Base-by-base conservation (phyloP, 1,140 invertebrate genomes). In the Anagrus nilaparvatae region DNA sequence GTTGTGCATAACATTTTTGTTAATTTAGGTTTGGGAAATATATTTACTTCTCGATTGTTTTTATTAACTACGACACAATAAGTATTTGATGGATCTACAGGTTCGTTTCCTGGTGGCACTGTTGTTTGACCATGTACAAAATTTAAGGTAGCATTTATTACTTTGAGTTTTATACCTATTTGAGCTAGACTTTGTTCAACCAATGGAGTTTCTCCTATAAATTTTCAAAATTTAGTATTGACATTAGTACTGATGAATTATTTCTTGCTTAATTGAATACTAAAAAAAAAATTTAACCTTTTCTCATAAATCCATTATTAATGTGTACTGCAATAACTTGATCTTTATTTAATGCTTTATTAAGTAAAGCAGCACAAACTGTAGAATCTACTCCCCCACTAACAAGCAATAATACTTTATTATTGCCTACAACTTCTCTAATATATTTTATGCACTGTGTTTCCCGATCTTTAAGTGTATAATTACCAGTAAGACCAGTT, bases 271-370 rank as follows among this genome's bases (percentile, higher is more conserved):
- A 21, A 20, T 35, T 19, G 3, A 18, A 34, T 19, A 5, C 4
- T n/a, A 13, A 27, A 12, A 28, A 34, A 7, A 7, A 24, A 32
- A 18, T 4, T 9, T 38, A 43, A 47, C 45, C 81, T 69, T 96
- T 93, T 37, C 96, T 77, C 92, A 99, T 95, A 63, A 98, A 98
- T 36, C 95, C 96, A 70, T 99, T 99, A 66, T 99, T 94, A 52
- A 99, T 95, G 68, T 99, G 95, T 46, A 98, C 76, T 25, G 93
- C 92, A 57, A 97, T 90, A 16, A 99, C 79, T 71, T 97, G 90
- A 51, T 95, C 87, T 50, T 84, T 79, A 47, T 76, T 73, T 17
- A 99, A 71, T 8, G 94, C 91, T 66, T 87, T 87, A 58, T 89
- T 81, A 32, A 99, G 70, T 27, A 99, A 68, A 13, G 94, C 94